Evolutionary conservation across 1,140 invertebrate genomes (phyloP).

Genomic region (Panagrolaimus sp.): DNA sequence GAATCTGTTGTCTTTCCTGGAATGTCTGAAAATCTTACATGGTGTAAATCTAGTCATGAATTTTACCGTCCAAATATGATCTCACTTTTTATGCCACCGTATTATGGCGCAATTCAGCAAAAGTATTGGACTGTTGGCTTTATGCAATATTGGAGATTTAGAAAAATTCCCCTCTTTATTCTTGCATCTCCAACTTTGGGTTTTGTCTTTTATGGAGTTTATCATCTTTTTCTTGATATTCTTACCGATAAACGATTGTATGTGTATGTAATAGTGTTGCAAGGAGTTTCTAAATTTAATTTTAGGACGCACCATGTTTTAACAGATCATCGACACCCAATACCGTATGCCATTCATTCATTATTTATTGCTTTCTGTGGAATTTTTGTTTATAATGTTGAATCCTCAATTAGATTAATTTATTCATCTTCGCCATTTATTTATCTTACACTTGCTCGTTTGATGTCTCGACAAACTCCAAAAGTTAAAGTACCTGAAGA

Average conservation of each 20-base stretch:
- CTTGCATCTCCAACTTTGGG: conserved; percentile 35
- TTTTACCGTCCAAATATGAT: neutral
- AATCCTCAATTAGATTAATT: conserved; percentile 32
- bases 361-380: conserved; percentile 33
- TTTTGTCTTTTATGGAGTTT: conserved; percentile 36
- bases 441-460: conserved; percentile 43
- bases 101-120: conserved; percentile 36
- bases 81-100: conserved; percentile 26
- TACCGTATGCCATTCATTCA: conserved; percentile 41
- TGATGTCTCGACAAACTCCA: conserved; percentile 39
- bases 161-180: conserved; percentile 41
- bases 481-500: conserved; percentile 33
- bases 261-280: neutral
- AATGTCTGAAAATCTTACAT: conserved; percentile 27
- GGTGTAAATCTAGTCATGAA: conserved; percentile 22
- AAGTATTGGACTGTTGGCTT: conserved; percentile 48
- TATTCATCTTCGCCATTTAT: conserved; percentile 43
- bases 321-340: conserved; percentile 3
- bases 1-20: conserved; percentile 33
- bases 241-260: neutral
- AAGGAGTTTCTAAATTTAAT: too few relatives aligned
- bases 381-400: conserved; percentile 41
- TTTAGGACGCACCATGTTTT: too few relatives aligned
- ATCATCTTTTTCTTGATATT: conserved; percentile 20
- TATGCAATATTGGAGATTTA: conserved; percentile 38